These are phyloP conservation scores for Acanthacorydalis orientalis DNA, from an alignment of 2,888 invertebrate genomes.

Conservation along the genomic window DNA sequence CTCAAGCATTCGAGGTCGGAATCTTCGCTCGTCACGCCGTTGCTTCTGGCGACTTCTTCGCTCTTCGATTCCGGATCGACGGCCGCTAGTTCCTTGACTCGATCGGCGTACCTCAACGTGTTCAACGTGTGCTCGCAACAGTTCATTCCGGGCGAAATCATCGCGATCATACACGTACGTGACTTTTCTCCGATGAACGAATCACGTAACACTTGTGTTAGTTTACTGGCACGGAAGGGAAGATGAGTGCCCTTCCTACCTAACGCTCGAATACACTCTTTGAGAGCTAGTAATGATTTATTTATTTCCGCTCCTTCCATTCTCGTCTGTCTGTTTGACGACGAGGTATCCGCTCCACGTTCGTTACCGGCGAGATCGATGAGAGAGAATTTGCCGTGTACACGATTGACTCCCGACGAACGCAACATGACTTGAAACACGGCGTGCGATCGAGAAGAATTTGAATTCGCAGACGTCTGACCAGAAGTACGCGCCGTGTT, in stretches of 20 bases:
- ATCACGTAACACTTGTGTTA: constrained; percentile 90
- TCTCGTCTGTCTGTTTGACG: constrained; percentile 84
- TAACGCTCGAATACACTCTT: constrained; percentile 93
- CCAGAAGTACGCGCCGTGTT: constrained; percentile 87
- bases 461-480: constrained; percentile 92
- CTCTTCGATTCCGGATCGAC: constrained; percentile 41
- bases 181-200: constrained; percentile 98
- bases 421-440: constrained; percentile 89
- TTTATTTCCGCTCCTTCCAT: constrained; percentile 94
- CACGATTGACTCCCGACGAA: constrained; percentile 52
- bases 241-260: constrained; percentile 92
- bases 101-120: constrained; percentile 92
- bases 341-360: constrained; percentile 96
- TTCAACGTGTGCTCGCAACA: constrained; percentile 97
- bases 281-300: constrained; percentile 85
- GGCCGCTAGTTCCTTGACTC: constrained; percentile 85
- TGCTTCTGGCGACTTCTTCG: constrained; percentile 10
- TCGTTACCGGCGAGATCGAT: constrained; percentile 98
- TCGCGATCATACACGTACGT: constrained; percentile 99
- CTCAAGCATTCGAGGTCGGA: constrained; percentile 4
- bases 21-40: background rate
- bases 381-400: constrained; percentile 94
- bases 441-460: constrained; percentile 96
- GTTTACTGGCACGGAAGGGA: constrained; percentile 93
- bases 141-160: constrained; percentile 92